Evolutionary conservation across 2,888 invertebrate genomes (phyloP), one percentile per base, ranked within the genome.

Genomic region (Eupeodes luniger): DNA sequence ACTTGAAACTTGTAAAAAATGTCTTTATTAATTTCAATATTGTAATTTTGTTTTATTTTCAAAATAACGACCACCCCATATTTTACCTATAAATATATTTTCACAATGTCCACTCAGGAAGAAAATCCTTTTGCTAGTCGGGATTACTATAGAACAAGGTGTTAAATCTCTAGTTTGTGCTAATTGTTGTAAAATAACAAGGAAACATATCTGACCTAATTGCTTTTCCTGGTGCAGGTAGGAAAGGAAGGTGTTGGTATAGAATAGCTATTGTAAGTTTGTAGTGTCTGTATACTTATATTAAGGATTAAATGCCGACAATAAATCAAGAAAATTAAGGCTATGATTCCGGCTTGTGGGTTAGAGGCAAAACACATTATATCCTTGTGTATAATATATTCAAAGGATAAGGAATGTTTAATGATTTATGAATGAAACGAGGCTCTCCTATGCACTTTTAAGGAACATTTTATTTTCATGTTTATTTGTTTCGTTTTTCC

Each of bases 261-360:
- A 62, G 16, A 16, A 16, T 40, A 40, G 16, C 40, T 40, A 11
- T 12, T 66, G 47, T 47, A 36, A 55, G 3, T 27, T 2, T 27
- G 34, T 11, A 10, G 12, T 12, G 11, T 47, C 4, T 12, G 4
- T 47, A 10, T 12, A 10, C 59, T 16, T 59, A 14, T 59, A 66
- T 27, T 27, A 44, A 66, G 66, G 66, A 47, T 47, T 66, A 66
- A 66, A 66, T 66, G 66, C 66, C 27, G 16, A 14, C 66, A 66
- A 66, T 66, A 66, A 66, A 66, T 66, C 66, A 66, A 66, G 47
- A 47, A 66, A 66, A 47, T 64, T 19, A 64, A 44, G 64, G 64
- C 19, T 64, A 64, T 44, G 44, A 14, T 66, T 49, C 47, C 16
- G 62, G 62, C 40, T 44, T 66, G 64, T 47, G 16, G 64, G 61